A percentile compares a stretch with the other conserved stretches of the same genome.
Conservation (phyloP, 2,888 invertebrate species). For the Drosophila yooni region DNA sequence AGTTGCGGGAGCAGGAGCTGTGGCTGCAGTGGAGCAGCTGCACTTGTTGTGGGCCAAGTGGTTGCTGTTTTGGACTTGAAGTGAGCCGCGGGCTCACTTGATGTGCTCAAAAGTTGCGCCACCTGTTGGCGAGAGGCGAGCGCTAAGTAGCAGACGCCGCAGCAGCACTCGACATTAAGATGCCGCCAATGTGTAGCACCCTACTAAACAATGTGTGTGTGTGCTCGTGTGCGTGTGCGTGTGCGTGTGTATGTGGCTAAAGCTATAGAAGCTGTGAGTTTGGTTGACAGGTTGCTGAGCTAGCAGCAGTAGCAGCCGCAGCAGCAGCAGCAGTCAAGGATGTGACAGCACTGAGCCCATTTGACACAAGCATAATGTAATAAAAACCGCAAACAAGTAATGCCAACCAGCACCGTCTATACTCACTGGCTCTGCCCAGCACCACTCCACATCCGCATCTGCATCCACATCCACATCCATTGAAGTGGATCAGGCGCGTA, state of each 20-base stretch:
- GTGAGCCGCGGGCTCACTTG: slow-evolving; percentile 2
- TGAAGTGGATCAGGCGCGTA: slow-evolving; percentile 32
- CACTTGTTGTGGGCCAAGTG: slow-evolving; percentile 32
- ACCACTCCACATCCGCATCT: neutral
- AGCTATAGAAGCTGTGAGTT: neutral
- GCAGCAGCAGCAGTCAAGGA: slow-evolving; percentile 61
- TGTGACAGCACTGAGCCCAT: slow-evolving; percentile 77
- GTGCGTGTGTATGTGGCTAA: neutral
- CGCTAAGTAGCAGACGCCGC: neutral
- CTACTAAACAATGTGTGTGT: neutral
- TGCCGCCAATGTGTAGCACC: slow-evolving; percentile 69
- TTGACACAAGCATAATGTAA: slow-evolving; percentile 78
- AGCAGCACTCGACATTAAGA: slow-evolving; percentile 42
- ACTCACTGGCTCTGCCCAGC: neutral
- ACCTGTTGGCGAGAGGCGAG: slow-evolving; percentile 36
- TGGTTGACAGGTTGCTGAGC: slow-evolving; percentile 68
- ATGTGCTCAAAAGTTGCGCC: slow-evolving; percentile 14
- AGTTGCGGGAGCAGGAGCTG: neutral
- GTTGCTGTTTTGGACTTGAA: slow-evolving; percentile 29
- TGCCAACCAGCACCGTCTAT: slow-evolving; percentile 28
- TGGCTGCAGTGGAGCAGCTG: slow-evolving; percentile 4
- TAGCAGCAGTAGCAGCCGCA: slow-evolving; percentile 57
- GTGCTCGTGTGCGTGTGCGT: neutral
- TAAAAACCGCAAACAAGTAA: slow-evolving; percentile 78
- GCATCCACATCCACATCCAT: neutral